phyloP scores from a whole-genome alignment of 2,888 invertebrate species.

The Dermolepida albohirtum region DNA sequence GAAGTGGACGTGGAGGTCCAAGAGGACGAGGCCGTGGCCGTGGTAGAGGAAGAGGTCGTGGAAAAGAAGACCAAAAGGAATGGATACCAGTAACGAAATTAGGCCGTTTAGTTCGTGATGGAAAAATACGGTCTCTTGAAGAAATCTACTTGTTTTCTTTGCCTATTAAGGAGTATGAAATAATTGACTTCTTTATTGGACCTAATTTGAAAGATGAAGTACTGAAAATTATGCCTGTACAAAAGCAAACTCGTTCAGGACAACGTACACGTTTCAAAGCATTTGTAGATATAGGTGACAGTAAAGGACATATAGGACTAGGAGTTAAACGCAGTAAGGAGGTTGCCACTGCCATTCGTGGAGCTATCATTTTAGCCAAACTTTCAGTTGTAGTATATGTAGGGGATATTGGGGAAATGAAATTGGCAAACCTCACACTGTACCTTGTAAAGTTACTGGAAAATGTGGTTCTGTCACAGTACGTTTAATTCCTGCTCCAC shows the following conservation, averaged over 20 bases:
- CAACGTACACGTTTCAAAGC: constrained; percentile 99
- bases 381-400: constrained; percentile 96
- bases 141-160: constrained; percentile 98
- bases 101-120: constrained; percentile 95
- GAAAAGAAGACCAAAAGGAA: constrained; percentile 96
- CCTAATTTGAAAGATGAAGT: constrained; percentile 94
- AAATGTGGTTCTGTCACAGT: constrained; percentile 99
- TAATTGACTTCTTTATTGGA: constrained; percentile 98
- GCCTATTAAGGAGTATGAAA: constrained; percentile 99
- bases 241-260: constrained; percentile 99
- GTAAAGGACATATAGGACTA: constrained; percentile 98
- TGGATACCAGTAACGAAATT: constrained; percentile 99
- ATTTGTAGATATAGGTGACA: constrained; percentile 96
- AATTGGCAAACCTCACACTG: constrained; percentile 99
- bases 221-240: constrained; percentile 99
- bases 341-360: constrained; percentile 99
- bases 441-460: constrained; percentile 99
- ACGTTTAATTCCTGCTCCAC: constrained; percentile 97
- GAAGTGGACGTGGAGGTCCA: constrained; percentile 76
- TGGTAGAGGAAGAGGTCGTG: constrained; percentile 86
- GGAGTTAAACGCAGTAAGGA: constrained; percentile 99
- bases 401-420: constrained; percentile 99
- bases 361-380: constrained; percentile 98
- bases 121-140: constrained; percentile 94
- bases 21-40: constrained; percentile 84